A percentile compares a stretch with the other conserved stretches of the same genome.
phyloP scores from a whole-genome alignment of 2,113 vertebrate species.

The Notechis scutatus region DNA sequence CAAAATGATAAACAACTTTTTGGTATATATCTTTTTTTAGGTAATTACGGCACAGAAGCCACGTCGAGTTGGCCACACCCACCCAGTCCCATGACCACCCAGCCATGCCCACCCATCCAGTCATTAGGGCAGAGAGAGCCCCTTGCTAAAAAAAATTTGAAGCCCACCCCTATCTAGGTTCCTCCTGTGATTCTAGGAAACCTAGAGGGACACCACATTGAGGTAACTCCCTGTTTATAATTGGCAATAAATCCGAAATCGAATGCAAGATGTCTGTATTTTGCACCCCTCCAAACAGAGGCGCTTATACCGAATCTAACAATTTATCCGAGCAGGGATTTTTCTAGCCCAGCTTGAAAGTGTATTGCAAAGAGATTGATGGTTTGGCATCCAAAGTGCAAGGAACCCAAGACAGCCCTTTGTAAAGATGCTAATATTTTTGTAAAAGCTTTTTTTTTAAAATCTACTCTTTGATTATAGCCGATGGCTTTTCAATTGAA shows the following conservation, averaged over 20 bases:
- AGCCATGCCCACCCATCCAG: too few relatives aligned
- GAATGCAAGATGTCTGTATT: not conserved
- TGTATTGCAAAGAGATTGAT: not conserved
- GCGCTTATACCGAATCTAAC: not conserved
- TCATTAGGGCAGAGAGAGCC: too few relatives aligned
- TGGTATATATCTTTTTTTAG: too few relatives aligned
- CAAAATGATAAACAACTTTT: too few relatives aligned
- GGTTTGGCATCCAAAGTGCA: not conserved
- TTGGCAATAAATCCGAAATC: not conserved
- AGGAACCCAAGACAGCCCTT: not conserved
- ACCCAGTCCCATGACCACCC: too few relatives aligned
- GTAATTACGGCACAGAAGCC: too few relatives aligned
- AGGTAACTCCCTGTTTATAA: not conserved
- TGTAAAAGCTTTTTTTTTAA: not conserved
- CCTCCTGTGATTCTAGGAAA: not conserved
- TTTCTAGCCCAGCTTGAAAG: not conserved
- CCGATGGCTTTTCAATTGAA: not conserved
- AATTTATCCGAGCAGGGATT: not conserved
- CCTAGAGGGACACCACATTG: not conserved
- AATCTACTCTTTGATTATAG: not conserved
- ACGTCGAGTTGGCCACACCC: too few relatives aligned
- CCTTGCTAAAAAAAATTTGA: too few relatives aligned
- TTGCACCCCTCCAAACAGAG: not conserved
- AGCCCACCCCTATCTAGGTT: not conserved
- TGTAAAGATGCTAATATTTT: not conserved